These are phyloP conservation scores for Piaya cayana DNA, from an alignment of 2,113 vertebrate species.

Conservation along the genomic window DNA sequence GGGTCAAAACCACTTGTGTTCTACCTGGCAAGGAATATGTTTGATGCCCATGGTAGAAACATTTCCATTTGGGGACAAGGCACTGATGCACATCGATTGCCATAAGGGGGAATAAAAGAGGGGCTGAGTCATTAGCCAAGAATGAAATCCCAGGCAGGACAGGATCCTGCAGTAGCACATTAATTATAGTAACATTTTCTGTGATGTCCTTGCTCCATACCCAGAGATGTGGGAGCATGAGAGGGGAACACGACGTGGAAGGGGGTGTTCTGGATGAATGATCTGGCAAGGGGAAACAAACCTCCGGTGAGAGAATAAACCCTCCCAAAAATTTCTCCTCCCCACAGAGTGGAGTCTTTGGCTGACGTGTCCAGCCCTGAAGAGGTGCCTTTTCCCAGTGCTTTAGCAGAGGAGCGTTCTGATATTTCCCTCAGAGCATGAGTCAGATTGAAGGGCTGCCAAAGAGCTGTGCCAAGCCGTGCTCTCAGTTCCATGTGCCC, in stretches of 20 bases:
- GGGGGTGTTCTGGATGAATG: background rate
- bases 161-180: background rate
- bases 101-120: conserved; percentile 28
- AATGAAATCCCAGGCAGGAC: background rate
- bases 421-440: conserved; percentile 8
- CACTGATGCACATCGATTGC: background rate
- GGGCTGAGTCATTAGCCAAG: background rate
- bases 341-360: background rate
- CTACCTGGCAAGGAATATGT: background rate
- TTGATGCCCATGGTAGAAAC: background rate
- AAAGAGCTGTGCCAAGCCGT: background rate
- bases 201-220: background rate
- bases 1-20: background rate
- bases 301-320: background rate
- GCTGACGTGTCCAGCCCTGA: rapidly evolving
- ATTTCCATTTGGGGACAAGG: conserved; percentile 15
- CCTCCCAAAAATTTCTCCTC: background rate
- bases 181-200: conserved; percentile 28
- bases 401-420: background rate
- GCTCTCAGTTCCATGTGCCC: background rate
- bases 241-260: background rate
- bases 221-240: background rate
- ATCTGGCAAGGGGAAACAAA: background rate
- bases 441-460: background rate
- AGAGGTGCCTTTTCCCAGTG: background rate